Percentiles rank a stretch among this genome's conserved stretches.
These are phyloP conservation scores for Ornithoptera priamus DNA, from an alignment of 2,888 invertebrate species.

Conservation along the genomic window DNA sequence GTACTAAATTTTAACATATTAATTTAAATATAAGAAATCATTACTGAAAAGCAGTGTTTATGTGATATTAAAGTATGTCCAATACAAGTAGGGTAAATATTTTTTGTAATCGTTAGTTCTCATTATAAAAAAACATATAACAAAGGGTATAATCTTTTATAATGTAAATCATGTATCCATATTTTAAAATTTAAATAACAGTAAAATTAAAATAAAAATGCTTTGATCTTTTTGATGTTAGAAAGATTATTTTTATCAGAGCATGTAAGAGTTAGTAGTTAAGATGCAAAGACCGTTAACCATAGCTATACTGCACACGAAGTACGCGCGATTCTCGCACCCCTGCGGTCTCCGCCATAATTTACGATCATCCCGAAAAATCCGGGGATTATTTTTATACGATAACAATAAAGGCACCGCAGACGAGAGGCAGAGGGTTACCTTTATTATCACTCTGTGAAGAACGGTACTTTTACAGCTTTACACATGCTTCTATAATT, in stretches of 20 bases:
- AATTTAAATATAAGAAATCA: too few relatives aligned
- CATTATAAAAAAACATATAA: too few relatives aligned
- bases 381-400: slow-evolving; percentile 79
- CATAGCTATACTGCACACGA: slow-evolving; percentile 29
- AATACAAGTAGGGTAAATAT: too few relatives aligned
- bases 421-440: slow-evolving; percentile 81
- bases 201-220: neutral
- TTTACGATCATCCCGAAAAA: slow-evolving; percentile 79
- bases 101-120: too few relatives aligned
- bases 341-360: slow-evolving; percentile 71
- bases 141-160: too few relatives aligned
- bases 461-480: slow-evolving; percentile 71
- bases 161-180: too few relatives aligned
- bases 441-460: slow-evolving; percentile 78
- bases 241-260: slow-evolving; percentile 27
- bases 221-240: neutral
- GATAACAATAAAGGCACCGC: slow-evolving; percentile 78
- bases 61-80: too few relatives aligned
- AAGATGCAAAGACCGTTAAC: slow-evolving; percentile 34
- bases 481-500: slow-evolving; percentile 63
- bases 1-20: too few relatives aligned
- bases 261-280: slow-evolving; percentile 30
- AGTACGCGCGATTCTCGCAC: slow-evolving; percentile 44
- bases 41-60: too few relatives aligned
- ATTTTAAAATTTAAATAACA: neutral